Evolutionary conservation across 2,113 vertebrate species (phyloP), one percentile per base, ranked within the genome.

Genomic region (Hippopotamus amphibius): DNA sequence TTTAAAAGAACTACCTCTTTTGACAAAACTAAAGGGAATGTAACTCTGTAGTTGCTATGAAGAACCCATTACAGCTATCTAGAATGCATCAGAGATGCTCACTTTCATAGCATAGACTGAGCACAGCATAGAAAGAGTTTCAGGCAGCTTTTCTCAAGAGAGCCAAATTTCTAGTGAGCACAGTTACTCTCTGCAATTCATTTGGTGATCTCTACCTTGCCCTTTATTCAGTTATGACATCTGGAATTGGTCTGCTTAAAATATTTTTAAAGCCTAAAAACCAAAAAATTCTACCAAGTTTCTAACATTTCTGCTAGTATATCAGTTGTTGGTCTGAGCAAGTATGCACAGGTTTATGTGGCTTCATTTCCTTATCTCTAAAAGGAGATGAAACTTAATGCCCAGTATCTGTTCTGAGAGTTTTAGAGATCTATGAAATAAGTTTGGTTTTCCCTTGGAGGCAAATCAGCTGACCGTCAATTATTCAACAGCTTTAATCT

Each of bases 371-470:
- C 63, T 87, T 24, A 26, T 91, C 77, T 91, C 37, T 76, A 48
- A 94, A 96, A 90, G 41, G 21, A 48, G 5, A 5, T 41, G 21
- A 92, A 97, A 85, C 28, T 55, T 74, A 69, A 80, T 55, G 57
- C 55, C 48, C 33, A 19, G 11, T 83, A 53, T 85, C 43, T 81
- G 41, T 59, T 68, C 43, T 89, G 33, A 37, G 43, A 53, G 26
- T 63, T 97, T 92, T 57, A 93, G 91, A 72, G 46, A 84, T 83
- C 55, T 95, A 41, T 81, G 48, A 81, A 79, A 26, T 79, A 69
- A 76, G 9, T 72, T 84, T 88, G 30, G 26, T 90, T 96, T 90
- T 93, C 53, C 88, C 24, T 9, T 46, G 24, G n/a, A 88, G 12
- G 48, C 22, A 41, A 95, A 80, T 82, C 66, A 76, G 85, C 65